These are phyloP conservation scores for Aphelinus certus DNA, from an alignment of 1,140 invertebrate species.

Conservation along the genomic window DNA sequence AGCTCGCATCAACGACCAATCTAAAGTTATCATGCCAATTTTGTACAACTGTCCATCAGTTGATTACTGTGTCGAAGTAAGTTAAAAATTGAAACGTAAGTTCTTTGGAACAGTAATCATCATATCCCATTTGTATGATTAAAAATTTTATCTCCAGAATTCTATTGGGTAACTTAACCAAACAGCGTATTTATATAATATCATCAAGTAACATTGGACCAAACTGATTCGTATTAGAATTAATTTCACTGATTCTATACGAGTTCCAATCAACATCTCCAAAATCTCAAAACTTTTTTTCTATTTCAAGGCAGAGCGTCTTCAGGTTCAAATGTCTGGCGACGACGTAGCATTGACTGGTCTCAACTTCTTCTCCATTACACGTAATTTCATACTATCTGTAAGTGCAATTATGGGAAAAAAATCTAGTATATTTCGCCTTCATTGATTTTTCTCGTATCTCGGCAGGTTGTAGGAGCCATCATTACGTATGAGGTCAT, in stretches of 20 bases:
- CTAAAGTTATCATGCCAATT: conserved; percentile 66
- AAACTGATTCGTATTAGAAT: not conserved
- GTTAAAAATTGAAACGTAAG: conserved; percentile 4
- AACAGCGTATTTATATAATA: too few species aligned
- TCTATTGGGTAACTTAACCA: too few species aligned
- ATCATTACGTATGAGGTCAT: conserved; percentile 67
- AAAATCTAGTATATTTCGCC: not conserved
- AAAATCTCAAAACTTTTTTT: too few species aligned
- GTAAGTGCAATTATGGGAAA: conserved; percentile 60
- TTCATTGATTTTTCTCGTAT: not conserved
- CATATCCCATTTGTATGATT: too few species aligned
- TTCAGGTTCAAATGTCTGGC: conserved; percentile 69
- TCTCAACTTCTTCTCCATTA: conserved; percentile 72
- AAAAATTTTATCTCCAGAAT: too few species aligned
- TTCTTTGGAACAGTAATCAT: too few species aligned
- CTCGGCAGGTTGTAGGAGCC: conserved; percentile 62
- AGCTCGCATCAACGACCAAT: conserved; percentile 72
- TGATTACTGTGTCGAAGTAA: conserved; percentile 69
- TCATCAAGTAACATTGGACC: too few species aligned
- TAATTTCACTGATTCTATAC: too few species aligned
- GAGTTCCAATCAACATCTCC: too few species aligned
- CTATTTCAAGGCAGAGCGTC: conserved; percentile 67
- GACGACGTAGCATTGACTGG: conserved; percentile 71
- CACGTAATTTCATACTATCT: conserved; percentile 71
- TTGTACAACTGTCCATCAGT: conserved; percentile 69